Evolutionary conservation across 2,113 vertebrate species (phyloP).

Genomic region (Psephotus haematonotus): DNA sequence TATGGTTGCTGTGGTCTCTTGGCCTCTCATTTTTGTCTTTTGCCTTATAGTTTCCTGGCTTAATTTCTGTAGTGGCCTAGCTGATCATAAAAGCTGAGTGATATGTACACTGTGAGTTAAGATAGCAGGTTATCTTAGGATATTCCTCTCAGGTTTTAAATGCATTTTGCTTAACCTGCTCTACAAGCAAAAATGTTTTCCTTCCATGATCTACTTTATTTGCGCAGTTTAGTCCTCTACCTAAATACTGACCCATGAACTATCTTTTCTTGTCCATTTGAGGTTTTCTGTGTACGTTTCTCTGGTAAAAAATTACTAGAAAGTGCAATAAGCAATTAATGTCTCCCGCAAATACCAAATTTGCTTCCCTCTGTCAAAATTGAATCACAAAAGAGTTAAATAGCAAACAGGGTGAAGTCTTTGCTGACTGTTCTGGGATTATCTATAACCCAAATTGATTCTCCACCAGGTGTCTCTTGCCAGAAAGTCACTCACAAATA

Average conservation of each 20-base stretch:
- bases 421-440: neutral
- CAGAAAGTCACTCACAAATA: neutral
- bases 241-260: neutral
- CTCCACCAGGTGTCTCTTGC: neutral
- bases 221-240: neutral
- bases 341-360: neutral
- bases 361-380: neutral
- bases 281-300: neutral
- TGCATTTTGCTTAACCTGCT: neutral
- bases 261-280: neutral
- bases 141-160: neutral
- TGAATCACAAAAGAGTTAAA: neutral
- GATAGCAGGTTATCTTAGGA: neutral
- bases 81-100: neutral
- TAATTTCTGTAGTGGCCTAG: neutral
- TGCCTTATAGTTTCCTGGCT: neutral
- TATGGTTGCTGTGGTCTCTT: neutral
- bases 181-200: neutral
- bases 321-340: neutral
- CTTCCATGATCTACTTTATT: neutral
- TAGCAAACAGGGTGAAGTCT: neutral
- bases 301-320: neutral
- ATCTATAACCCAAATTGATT: neutral
- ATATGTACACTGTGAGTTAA: neutral
- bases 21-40: neutral